Percentiles rank a stretch among this genome's conserved stretches.
phyloP scores from a whole-genome alignment of 2,888 invertebrate genomes.

The Philaethria dido region DNA sequence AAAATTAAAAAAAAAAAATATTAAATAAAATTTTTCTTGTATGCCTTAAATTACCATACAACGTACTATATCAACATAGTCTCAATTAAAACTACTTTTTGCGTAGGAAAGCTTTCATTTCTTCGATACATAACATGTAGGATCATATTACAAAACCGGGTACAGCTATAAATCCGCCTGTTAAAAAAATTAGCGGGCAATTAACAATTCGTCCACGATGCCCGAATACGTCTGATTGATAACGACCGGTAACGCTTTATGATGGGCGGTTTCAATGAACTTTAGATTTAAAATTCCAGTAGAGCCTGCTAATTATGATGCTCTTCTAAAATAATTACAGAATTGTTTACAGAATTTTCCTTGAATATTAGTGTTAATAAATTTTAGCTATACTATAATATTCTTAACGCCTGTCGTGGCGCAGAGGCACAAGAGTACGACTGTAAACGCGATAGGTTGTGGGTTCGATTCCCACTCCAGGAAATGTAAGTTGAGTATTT shows the following conservation, averaged over 20 bases:
- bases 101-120: conserved; percentile 1
- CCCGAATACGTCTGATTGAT: conserved; percentile 32
- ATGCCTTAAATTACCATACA: not conserved
- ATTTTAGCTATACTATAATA: too few relatives aligned
- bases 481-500: too few relatives aligned
- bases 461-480: too few relatives aligned
- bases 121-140: not conserved
- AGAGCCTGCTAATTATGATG: not conserved
- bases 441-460: too few relatives aligned
- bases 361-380: too few relatives aligned
- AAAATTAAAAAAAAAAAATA: not conserved
- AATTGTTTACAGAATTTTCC: too few relatives aligned
- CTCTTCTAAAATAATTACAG: not conserved
- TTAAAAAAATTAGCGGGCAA: conserved; percentile 37
- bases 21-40: not conserved
- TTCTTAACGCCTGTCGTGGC: too few relatives aligned
- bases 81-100: not conserved
- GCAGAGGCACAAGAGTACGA: too few relatives aligned
- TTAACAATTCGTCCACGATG: conserved; percentile 35
- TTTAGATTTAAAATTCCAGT: not conserved
- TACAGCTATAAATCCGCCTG: conserved; percentile 5
- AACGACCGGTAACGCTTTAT: conserved; percentile 32
- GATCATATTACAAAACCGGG: conserved; percentile 4
- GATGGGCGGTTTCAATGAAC: conserved; percentile 12
- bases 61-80: not conserved